Evolutionary conservation across 2,888 invertebrate species (phyloP), one percentile per base, ranked within the genome.

Genomic region (Biston betularia): DNA sequence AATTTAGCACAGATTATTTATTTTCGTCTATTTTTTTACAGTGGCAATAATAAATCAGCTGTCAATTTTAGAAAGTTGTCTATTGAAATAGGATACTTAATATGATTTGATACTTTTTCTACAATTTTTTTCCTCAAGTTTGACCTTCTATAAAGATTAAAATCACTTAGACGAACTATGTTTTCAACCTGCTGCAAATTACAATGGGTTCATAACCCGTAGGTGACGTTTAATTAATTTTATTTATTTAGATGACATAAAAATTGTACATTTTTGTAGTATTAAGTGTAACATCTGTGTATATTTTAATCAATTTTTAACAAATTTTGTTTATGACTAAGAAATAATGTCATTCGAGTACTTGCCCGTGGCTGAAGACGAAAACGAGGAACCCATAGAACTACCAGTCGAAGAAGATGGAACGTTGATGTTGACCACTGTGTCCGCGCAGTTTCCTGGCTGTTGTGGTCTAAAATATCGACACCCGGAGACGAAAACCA

Each of bases 371-470:
- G 97, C 98, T 75, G 99, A 99, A 94, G 98, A 99, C 84, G 99
- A 99, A 95, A 98, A 98, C 82, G 98, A 98, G 87, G 99, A 99
- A 93, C 98, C 98, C 75, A 98, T 99, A 92, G 99, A 99, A 94
- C 94, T 99, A 83, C 99, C 99, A 67, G 96, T 97, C 71, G 99
- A 99, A 94, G 98, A 98, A 86, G 99, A 99, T 95, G 97, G 97
- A 78, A 98, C 98, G 57, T 94, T 99, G 80, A 95, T 98, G 82
- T 94, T 99, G 86, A 97, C 98, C 70, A 99, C 99, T 52, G 94
- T 99, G 75, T 96, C 98, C 78, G 99, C 98, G 73, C 99, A 99
- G 92, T 99, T 98, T 94, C 99, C 99, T 74, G 99, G 99, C 72
- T 96, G 96, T 75, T 98, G 98, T 89, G 99, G 99, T 46, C 95